Evolutionary conservation across 2,888 invertebrate species (phyloP).

Genomic region (Zygaena filipendulae): DNA sequence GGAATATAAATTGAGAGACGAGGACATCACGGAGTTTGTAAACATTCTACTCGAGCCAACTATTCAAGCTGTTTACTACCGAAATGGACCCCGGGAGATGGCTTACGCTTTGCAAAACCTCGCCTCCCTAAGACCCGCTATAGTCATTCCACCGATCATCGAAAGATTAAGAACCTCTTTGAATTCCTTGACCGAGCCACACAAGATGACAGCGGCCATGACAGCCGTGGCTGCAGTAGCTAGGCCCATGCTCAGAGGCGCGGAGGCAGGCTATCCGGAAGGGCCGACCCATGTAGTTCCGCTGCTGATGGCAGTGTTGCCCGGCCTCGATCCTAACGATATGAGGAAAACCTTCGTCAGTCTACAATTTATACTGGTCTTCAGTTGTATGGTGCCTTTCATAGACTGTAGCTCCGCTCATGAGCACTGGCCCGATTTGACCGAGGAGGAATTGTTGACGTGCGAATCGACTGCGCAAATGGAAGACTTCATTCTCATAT

Average conservation of each 20-base stretch:
- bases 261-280: constrained; percentile 71
- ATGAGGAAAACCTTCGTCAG: constrained; percentile 79
- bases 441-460: constrained; percentile 78
- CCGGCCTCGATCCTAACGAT: constrained; percentile 93
- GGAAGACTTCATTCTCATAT: constrained; percentile 89
- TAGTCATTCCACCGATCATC: constrained; percentile 84
- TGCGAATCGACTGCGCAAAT: constrained; percentile 88
- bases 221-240: constrained; percentile 76
- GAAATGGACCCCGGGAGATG: constrained; percentile 72
- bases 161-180: constrained; percentile 84
- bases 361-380: constrained; percentile 81
- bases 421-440: constrained; percentile 73
- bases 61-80: constrained; percentile 83
- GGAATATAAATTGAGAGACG: constrained; percentile 77
- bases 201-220: constrained; percentile 80
- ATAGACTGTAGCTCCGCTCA: constrained; percentile 86
- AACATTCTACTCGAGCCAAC: constrained; percentile 78
- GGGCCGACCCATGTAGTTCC: constrained; percentile 86
- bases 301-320: constrained; percentile 80
- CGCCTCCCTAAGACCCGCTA: constrained; percentile 81
- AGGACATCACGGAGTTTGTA: constrained; percentile 85
- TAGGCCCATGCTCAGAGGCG: constrained; percentile 70
- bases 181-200: constrained; percentile 90
- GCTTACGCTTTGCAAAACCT: constrained; percentile 78
- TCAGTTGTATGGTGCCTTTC: constrained; percentile 82